These are phyloP conservation scores for Amblyopsis rosae DNA, from an alignment of 2,113 vertebrate species.

Conservation along the genomic window DNA sequence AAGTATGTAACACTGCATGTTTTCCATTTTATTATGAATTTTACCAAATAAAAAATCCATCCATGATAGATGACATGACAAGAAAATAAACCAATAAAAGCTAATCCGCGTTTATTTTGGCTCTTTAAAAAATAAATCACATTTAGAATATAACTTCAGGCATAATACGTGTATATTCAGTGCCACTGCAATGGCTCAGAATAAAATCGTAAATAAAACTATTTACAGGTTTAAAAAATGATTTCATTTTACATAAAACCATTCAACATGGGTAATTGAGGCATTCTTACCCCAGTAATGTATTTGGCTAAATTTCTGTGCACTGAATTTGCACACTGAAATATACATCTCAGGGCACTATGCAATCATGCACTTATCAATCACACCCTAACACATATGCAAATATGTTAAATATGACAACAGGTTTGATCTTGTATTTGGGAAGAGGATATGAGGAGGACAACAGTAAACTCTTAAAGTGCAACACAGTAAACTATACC, in stretches of 20 bases:
- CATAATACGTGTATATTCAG: constrained; percentile 17
- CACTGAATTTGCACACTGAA: too few relatives aligned
- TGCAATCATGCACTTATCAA: too few relatives aligned
- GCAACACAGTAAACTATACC: constrained; percentile 13
- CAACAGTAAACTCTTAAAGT: constrained; percentile 18
- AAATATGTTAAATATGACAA: not conserved
- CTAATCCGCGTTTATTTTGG: constrained; percentile 52
- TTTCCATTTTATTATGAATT: not conserved
- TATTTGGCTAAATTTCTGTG: not conserved
- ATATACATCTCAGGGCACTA: too few relatives aligned
- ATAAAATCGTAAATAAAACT: constrained; percentile 59
- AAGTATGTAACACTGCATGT: not conserved
- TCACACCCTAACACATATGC: not conserved
- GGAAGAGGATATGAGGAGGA: constrained; percentile 21
- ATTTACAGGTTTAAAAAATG: constrained; percentile 64
- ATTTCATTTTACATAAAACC: not conserved
- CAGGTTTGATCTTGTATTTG: constrained; percentile 7
- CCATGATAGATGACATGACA: not conserved
- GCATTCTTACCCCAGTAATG: constrained; percentile 3
- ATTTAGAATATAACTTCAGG: constrained; percentile 40
- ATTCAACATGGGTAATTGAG: not conserved
- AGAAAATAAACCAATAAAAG: constrained; percentile 1
- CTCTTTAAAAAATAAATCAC: constrained; percentile 33
- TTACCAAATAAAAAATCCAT: not conserved
- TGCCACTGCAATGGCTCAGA: constrained; percentile 5